Evolutionary conservation across 1,140 invertebrate genomes (phyloP).

Genomic region (Neodiprion fabricii): DNA sequence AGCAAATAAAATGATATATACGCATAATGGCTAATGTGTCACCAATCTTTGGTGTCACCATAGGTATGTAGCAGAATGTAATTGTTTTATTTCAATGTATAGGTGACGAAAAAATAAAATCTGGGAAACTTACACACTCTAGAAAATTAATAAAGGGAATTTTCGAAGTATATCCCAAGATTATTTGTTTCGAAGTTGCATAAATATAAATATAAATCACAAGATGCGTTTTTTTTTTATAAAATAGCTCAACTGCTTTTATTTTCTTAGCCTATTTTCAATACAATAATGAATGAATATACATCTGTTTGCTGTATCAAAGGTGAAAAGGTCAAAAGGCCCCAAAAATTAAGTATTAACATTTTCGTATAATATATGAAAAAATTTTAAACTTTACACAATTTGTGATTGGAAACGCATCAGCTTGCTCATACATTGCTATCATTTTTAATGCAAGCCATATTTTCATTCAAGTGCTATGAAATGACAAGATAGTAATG

Average conservation of each 20-base stretch:
- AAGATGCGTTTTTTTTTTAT: constrained; percentile 18
- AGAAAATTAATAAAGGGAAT: no score
- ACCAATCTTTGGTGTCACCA: not conserved
- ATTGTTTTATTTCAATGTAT: not conserved
- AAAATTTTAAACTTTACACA: constrained; percentile 13
- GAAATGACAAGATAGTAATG: not conserved
- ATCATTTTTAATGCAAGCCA: constrained; percentile 13
- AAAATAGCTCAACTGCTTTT: constrained; percentile 38
- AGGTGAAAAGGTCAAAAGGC: constrained; percentile 19
- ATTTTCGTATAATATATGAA: constrained; percentile 13
- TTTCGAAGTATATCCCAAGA: no score
- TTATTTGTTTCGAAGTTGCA: no score
- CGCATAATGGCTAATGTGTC: not conserved
- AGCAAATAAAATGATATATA: not conserved
- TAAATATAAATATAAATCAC: no score
- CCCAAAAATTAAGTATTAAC: constrained; percentile 2
- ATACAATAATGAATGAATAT: constrained; percentile 33
- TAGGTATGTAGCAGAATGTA: not conserved
- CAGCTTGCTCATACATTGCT: not conserved
- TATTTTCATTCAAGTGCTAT: not conserved
- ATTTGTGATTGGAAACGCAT: not conserved
- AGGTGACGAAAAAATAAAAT: no score
- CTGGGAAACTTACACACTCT: no score
- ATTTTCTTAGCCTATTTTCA: constrained; percentile 34
- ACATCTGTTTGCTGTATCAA: constrained; percentile 27